Percentiles rank a stretch among this genome's conserved stretches.
These are phyloP conservation scores for Blomia tropicalis DNA, from an alignment of 2,888 invertebrate genomes.

Conservation along the genomic window DNA sequence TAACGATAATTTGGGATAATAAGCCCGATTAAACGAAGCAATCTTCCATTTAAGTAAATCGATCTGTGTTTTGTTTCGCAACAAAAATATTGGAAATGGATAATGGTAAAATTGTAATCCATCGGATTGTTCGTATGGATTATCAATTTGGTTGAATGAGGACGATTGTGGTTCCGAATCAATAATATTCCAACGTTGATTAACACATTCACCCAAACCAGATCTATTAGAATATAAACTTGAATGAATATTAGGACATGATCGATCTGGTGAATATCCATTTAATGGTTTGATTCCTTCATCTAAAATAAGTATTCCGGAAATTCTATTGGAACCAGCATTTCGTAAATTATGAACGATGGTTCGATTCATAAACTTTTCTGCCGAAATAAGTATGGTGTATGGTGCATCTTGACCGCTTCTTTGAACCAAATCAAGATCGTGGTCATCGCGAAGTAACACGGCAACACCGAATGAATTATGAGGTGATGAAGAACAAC, in stretches of 20 bases:
- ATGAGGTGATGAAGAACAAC: constrained; percentile 63
- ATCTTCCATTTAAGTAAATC: constrained; percentile 31
- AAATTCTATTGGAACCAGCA: not conserved
- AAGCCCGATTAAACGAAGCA: not conserved
- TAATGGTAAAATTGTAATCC: constrained; percentile 60
- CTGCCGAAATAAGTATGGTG: not conserved
- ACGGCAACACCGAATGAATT: not conserved
- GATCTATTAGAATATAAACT: constrained; percentile 7
- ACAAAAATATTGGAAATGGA: constrained; percentile 70
- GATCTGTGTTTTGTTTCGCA: constrained; percentile 42
- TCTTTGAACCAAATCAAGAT: not conserved
- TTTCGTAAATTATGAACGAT: not conserved
- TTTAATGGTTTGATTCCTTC: not conserved
- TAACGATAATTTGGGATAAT: constrained; percentile 63
- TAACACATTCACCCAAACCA: constrained; percentile 9
- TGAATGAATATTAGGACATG: constrained; percentile 18
- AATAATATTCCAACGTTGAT: constrained; percentile 36
- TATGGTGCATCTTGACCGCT: not conserved
- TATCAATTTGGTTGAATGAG: no score
- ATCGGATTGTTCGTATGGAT: constrained; percentile 45
- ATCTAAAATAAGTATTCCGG: constrained; percentile 7
- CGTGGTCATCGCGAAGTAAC: not conserved
- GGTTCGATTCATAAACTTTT: not conserved
- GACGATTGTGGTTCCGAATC: constrained; percentile 34
- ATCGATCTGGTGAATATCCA: constrained; percentile 16